These are phyloP conservation scores for Vireo altiloquus DNA, from an alignment of 2,113 vertebrate genomes.

Conservation along the genomic window DNA sequence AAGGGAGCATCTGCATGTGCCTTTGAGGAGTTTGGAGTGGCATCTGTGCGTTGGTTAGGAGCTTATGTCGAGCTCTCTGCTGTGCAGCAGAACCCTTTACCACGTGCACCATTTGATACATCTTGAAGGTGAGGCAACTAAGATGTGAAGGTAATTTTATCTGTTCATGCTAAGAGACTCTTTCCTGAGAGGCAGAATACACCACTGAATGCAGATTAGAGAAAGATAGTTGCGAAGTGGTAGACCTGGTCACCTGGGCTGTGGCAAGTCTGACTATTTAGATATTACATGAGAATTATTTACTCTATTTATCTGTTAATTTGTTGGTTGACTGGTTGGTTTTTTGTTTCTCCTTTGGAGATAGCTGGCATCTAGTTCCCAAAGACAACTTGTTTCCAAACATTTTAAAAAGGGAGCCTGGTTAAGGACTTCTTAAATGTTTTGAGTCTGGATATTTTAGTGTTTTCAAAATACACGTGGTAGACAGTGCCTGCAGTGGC, in stretches of 20 bases:
- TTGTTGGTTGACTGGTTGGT: neutral
- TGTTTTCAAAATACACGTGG: accelerated
- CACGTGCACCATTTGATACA: neutral
- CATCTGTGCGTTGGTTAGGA: accelerated
- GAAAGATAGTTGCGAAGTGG: neutral
- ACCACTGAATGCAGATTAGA: neutral
- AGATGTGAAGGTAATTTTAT: neutral
- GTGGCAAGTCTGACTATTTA: neutral
- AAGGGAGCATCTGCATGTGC: neutral
- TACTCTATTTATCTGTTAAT: neutral
- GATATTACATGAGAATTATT: neutral
- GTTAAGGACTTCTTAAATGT: neutral
- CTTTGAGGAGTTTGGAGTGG: neutral
- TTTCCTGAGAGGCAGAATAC: neutral
- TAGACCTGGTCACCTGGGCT: neutral
- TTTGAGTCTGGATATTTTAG: neutral
- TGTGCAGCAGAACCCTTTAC: neutral
- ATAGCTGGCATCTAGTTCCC: neutral
- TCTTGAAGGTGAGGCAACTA: neutral
- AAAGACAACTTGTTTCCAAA: neutral
- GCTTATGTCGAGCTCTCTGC: neutral
- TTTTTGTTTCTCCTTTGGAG: neutral
- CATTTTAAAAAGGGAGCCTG: neutral
- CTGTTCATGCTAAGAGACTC: neutral
- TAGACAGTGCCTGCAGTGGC: neutral